A percentile compares a stretch with the other conserved stretches of the same genome.
Conservation (phyloP, 2,113 vertebrate genomes). For the Oenanthe melanoleuca region DNA sequence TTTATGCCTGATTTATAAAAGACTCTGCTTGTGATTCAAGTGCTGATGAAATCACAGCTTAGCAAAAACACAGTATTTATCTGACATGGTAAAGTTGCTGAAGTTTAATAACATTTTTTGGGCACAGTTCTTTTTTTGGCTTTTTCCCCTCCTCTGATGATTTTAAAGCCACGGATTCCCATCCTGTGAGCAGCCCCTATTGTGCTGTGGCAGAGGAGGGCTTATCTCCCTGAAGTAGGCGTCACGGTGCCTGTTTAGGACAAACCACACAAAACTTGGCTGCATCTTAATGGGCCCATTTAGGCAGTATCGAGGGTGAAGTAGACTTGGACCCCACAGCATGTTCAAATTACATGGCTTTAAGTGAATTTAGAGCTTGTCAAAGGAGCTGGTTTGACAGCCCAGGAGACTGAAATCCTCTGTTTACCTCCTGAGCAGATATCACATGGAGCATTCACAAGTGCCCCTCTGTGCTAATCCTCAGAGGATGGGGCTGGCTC, state of each 20-base stretch:
- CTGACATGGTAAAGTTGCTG: neutral
- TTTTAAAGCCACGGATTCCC: neutral
- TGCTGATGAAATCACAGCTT: neutral
- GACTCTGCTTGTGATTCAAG: neutral
- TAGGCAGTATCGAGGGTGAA: constrained; percentile 49
- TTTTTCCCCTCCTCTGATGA: neutral
- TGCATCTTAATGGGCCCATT: constrained; percentile 61
- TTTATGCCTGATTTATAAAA: neutral
- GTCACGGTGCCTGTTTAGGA: constrained; percentile 11
- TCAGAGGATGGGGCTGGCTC: constrained; percentile 9
- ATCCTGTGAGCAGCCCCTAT: neutral
- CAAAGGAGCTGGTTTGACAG: constrained; percentile 59
- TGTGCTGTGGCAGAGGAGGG: constrained; percentile 23
- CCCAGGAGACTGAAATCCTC: constrained; percentile 63
- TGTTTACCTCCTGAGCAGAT: constrained; percentile 64
- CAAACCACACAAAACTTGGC: constrained; percentile 57
- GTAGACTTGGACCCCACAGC: constrained; percentile 60
- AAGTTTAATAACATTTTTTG: neutral
- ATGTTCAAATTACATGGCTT: constrained; percentile 62
- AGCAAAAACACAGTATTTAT: neutral
- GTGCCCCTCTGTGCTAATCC: constrained; percentile 53
- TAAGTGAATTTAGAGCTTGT: constrained; percentile 63
- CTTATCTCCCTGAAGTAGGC: constrained; percentile 24
- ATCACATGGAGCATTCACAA: constrained; percentile 57
- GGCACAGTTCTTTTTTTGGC: neutral